Evolutionary conservation across 2,797 vertebrate genomes (phyloP).

Genomic region (Chaenodraco wilsoni): DNA sequence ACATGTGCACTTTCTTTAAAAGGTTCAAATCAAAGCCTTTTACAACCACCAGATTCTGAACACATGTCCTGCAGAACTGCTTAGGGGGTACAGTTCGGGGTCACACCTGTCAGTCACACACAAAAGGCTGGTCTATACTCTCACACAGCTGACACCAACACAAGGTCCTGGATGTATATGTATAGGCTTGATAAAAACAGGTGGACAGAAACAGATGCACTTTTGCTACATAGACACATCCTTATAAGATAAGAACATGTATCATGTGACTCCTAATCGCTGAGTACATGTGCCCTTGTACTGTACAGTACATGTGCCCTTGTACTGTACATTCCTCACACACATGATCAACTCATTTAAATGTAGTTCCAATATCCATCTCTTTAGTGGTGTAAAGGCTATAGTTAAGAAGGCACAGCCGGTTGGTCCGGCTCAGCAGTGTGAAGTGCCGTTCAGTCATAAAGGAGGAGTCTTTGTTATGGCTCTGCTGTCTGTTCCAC

Average conservation of each 20-base stretch:
- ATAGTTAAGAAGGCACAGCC: conserved; percentile 19
- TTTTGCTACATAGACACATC: conserved; percentile 8
- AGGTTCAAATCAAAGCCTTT: conserved; percentile 59
- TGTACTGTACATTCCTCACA: conserved; percentile 1
- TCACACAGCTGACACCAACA: conserved; percentile 71
- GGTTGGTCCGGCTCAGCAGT: conserved; percentile 36
- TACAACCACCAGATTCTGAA: conserved; percentile 36
- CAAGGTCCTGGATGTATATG: conserved; percentile 57
- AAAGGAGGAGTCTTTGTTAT: conserved; percentile 75
- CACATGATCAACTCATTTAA: conserved; percentile 5
- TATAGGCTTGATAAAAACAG: conserved; percentile 58
- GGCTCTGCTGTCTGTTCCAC: conserved; percentile 63
- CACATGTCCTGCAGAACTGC: conserved; percentile 43
- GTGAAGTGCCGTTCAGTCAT: conserved; percentile 44
- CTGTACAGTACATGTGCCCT: conserved; percentile 3
- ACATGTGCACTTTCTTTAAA: conserved; percentile 29
- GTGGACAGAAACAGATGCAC: conserved; percentile 52
- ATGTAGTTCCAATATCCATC: conserved; percentile 14
- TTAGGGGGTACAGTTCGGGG: conserved; percentile 35
- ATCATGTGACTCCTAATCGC: conserved; percentile 32
- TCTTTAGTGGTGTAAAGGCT: conserved; percentile 14
- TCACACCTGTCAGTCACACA: conserved; percentile 78
- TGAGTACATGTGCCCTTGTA: conserved; percentile 10
- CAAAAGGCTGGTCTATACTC: conserved; percentile 71
- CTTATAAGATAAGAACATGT: conserved; percentile 4